Conservation (phyloP, 30 jellyfish, hydroid and myxozoan genomes). For the Sanderia malayensis region DNA sequence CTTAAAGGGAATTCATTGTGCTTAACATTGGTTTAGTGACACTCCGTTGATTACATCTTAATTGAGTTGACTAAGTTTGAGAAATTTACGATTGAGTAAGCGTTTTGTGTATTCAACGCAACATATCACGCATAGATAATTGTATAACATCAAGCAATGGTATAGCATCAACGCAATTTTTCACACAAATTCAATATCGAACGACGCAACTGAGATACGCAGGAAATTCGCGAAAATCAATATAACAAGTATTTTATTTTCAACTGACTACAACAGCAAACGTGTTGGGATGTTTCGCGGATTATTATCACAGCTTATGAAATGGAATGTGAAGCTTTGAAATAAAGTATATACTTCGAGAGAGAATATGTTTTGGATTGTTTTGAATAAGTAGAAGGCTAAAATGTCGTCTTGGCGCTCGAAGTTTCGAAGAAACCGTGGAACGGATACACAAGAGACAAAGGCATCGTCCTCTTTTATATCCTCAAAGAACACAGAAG, state of each 20-base stretch:
- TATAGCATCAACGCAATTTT: too few species aligned
- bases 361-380: background rate
- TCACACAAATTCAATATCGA: background rate
- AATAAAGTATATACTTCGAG: background rate
- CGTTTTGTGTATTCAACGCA: background rate
- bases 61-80: background rate
- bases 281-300: background rate
- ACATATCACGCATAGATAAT: background rate
- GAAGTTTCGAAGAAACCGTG: constrained; percentile 44
- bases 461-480: background rate
- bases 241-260: too few species aligned
- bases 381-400: too few species aligned
- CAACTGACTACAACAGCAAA: background rate
- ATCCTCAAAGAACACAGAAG: constrained; percentile 23
- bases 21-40: constrained; percentile 31
- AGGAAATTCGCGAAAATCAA: background rate
- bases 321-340: background rate
- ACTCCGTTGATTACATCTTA: constrained; percentile 31
- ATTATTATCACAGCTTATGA: too few species aligned
- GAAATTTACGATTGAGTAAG: background rate
- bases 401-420: constrained; percentile 62
- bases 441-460: constrained; percentile 47
- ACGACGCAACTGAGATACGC: background rate
- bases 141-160: background rate
- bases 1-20: background rate